Conservation (phyloP, 2,113 vertebrate genomes). For the Sylvia atricapilla region DNA sequence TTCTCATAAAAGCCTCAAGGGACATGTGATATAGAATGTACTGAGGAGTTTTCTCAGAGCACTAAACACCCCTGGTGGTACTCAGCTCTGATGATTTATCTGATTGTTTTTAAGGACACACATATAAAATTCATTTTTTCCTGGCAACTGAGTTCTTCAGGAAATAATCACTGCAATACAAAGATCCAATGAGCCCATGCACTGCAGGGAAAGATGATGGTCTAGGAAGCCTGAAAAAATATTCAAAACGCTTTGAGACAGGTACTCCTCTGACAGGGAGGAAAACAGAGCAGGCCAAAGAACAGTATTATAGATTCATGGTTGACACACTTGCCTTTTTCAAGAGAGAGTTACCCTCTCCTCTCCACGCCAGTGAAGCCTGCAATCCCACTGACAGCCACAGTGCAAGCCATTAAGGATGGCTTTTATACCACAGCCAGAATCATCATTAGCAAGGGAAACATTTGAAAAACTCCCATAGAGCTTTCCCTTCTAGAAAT, state of each 20-base stretch:
- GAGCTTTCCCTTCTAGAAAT: background rate
- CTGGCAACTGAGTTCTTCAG: background rate
- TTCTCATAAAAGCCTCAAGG: background rate
- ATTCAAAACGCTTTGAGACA: background rate
- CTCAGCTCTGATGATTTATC: background rate
- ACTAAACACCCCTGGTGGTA: background rate
- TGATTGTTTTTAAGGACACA: background rate
- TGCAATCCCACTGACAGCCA: background rate
- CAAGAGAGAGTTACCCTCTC: background rate
- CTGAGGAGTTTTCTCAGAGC: background rate
- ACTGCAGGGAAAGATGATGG: background rate
- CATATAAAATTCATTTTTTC: background rate
- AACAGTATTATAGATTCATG: background rate
- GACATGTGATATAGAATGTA: background rate
- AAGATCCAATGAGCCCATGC: background rate
- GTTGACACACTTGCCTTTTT: background rate
- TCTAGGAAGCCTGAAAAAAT: background rate
- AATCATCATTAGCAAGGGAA: background rate
- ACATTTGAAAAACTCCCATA: background rate
- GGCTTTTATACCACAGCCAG: background rate
- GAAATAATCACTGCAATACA: background rate
- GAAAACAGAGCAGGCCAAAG: background rate
- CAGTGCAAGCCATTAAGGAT: background rate
- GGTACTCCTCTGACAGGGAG: background rate
- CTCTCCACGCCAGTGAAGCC: background rate